Percentiles rank a stretch among this genome's conserved stretches.
phyloP scores from a whole-genome alignment of 2,888 invertebrate species.

The Macrophya annulata region DNA sequence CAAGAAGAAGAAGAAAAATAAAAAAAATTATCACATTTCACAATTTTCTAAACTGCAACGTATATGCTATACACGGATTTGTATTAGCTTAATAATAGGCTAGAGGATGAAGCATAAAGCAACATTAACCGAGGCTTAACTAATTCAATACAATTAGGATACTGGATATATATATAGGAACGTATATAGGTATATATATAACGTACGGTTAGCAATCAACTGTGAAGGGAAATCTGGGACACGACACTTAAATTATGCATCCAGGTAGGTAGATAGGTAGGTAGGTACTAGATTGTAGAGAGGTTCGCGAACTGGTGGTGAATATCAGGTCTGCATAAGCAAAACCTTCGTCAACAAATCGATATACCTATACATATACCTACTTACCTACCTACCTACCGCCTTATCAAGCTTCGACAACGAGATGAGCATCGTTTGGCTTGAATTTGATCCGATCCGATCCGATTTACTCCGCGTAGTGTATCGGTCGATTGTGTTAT shows the following conservation, averaged over 20 bases:
- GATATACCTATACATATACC: background rate
- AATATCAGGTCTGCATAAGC: conserved; percentile 42
- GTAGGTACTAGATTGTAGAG: background rate
- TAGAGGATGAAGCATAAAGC: background rate
- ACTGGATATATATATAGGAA: too few species aligned
- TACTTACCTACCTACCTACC: background rate
- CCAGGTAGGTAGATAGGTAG: conserved; percentile 10
- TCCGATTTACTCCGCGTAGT: background rate
- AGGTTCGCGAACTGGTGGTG: background rate
- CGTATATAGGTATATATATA: background rate
- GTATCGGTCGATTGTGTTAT: background rate
- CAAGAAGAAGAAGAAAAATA: background rate
- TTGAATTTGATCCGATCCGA: conserved; percentile 11
- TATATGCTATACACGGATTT: too few species aligned
- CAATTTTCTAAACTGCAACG: too few species aligned
- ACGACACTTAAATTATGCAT: conserved; percentile 50
- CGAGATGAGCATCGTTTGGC: background rate
- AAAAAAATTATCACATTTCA: background rate
- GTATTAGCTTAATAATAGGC: too few species aligned
- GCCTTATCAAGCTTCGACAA: background rate
- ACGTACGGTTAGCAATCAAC: conserved; percentile 26
- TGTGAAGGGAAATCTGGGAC: conserved; percentile 42
- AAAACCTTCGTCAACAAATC: conserved; percentile 32
- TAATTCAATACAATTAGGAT: conserved; percentile 2
- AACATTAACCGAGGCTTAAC: background rate